A percentile compares a stretch with the other conserved stretches of the same genome.
Evolutionary conservation across 2,888 invertebrate genomes (phyloP).

Genomic region (Dimorphilus gyrociliatus): DNA sequence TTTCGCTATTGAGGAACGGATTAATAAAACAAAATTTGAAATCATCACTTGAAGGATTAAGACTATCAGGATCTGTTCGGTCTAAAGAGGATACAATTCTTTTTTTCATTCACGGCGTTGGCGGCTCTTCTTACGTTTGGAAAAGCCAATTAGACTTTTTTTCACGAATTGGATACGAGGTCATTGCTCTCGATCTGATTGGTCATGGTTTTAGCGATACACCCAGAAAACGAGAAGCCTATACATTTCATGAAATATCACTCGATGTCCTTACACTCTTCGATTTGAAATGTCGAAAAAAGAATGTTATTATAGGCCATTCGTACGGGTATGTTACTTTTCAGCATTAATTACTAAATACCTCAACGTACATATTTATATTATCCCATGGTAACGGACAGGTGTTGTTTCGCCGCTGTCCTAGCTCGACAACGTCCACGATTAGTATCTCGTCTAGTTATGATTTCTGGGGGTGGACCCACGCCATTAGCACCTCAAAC

Average conservation of each 20-base stretch:
- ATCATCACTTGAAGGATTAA: too few relatives aligned
- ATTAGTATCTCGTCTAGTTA: constrained; percentile 46
- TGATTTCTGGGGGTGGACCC: constrained; percentile 53
- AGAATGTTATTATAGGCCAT: constrained; percentile 50
- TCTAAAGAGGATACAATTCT: constrained; percentile 24
- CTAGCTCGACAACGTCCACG: constrained; percentile 45
- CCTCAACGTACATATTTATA: too few relatives aligned
- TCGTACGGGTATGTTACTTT: constrained; percentile 47
- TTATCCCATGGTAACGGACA: constrained; percentile 18
- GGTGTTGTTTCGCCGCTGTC: constrained; percentile 49
- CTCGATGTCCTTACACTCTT: constrained; percentile 46
- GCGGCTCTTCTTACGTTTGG: constrained; percentile 50
- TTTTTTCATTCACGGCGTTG: constrained; percentile 52
- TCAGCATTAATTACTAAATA: neutral
- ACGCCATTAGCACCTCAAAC: constrained; percentile 47
- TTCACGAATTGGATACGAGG: constrained; percentile 44
- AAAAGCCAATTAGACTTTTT: constrained; percentile 46
- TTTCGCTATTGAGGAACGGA: too few relatives aligned
- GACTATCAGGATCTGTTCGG: too few relatives aligned
- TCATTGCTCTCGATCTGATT: constrained; percentile 50
- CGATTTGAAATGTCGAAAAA: constrained; percentile 46
- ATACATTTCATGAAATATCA: constrained; percentile 46
- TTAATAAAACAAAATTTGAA: too few relatives aligned
- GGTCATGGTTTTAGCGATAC: constrained; percentile 52
- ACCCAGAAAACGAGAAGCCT: constrained; percentile 43